Base-by-base conservation (phyloP, 2,888 invertebrate genomes). In the Orgyia antiqua region DNA sequence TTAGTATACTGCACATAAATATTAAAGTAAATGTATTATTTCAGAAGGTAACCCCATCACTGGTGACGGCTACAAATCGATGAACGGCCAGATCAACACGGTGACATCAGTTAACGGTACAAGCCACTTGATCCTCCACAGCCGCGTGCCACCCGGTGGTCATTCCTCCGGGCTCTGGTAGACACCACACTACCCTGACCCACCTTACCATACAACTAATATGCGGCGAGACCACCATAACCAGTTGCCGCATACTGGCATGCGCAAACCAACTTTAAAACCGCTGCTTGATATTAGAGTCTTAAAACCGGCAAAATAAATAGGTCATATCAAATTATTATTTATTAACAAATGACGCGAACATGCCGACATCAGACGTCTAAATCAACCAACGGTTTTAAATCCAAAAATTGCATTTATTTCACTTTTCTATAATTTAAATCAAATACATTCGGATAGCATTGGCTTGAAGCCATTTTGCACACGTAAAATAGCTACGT, bases 91-190 rank as follows among this genome's bases (percentile, higher is more conserved):
- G 63, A 88, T 84, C 68, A 87, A 87, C 72, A 82, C 73, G 49
- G 78, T 80, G 56, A 83, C 84, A 46, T 80, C 79, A 45, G 66
- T 79, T 40, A 74, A 74, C 58, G 82, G 83, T 44, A 68, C 67
- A 62, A 82, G 68, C 63, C 72, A 71, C 43, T 61, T 74, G 45
- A 72, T 75, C 49, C 64, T 69, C 40, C 88, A 88, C 60, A 80
- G 73, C 63, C 90, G 91, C 68, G 89, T 91, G 46, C 91, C 91
- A 29, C 91, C 91, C 29, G 91, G 91, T 54, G 91, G 91, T 28
- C 90, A 78, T 68, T 91, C 91, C 45, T 90, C 90, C 47, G 90
- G 91, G 47, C 88, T 91, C 46, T 91, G 91, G 91, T 91, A 90
- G 88, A 68, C 58, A 39, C 27, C 29, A 38, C 17, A 35, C 33